Base-by-base conservation (phyloP, 92 coral and sea anemone genomes). In the Hydrozoanthus gracilis region DNA sequence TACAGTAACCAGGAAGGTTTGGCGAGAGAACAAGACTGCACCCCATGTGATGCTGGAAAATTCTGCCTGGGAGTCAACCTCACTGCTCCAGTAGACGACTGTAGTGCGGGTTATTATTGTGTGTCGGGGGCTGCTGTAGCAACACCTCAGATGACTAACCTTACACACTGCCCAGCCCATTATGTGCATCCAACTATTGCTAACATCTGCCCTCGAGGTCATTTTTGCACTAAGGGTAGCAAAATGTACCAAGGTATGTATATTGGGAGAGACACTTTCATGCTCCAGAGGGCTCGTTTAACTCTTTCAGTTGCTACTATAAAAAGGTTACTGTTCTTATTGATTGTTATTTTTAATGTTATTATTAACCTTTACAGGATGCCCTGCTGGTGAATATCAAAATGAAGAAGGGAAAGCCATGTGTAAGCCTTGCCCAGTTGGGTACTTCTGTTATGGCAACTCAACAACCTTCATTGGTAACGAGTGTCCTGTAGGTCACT, bases 161-260 rank as follows among this genome's bases (percentile, higher is more conserved):
- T 96, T 18, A 95, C 99, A 15, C 98, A 95, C 85, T 95, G 99
- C 60, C 98, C 98, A 17, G 95, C 97, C 16, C 91, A 94, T 83
- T 95, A 90, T 90, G 91, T 65, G 6, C 98, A 95, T 73, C 71
- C 90, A 13, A 87, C 98, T 14, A 86, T 96, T 72, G 99, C 97
- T 48, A 93, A 92, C 54, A 89, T 93, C 47, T 96, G 99, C 54
- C 99, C 99, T 8, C 91, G 94, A 44, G 99, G 99, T 8, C 92
- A 95, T 84, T 96, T 86, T 86, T 95, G 99, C 74, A 16, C 49
- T 27, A 82, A 71, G 18, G 93, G 95, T 48, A 95, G 97, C 83
- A 78, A 54, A 39, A 89, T 91, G 77, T 94, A 91, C 62, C 85
- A 91, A 91, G 98, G 98, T 96, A 88, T 9, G 86, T 7, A 17